Base-by-base conservation (phyloP, 2,888 invertebrate species). In the Macrosoma leucophasiata region DNA sequence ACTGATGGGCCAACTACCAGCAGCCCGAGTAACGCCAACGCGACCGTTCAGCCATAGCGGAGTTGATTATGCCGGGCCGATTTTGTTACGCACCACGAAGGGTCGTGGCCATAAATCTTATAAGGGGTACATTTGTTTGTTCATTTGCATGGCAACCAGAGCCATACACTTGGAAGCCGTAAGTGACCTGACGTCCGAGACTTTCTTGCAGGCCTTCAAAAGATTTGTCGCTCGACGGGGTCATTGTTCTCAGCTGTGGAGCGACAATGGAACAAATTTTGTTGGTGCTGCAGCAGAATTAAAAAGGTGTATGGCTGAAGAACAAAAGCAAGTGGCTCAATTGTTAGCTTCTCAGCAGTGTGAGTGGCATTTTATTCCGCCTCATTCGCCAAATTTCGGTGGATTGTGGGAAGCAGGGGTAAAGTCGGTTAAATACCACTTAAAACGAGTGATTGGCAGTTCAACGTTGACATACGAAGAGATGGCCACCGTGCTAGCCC, bases 401-500 rank as follows among this genome's bases (percentile, higher is more conserved):
- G 29, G 28, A 10, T 28, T 28, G n/a, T n/a, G n/a, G n/a, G n/a
- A n/a, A n/a, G n/a, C n/a, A n/a, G n/a, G n/a, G n/a, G n/a, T n/a
- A n/a, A 18, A 18, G n/a, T 13, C 14, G 4, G 25, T 14, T n/a
- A n/a, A n/a, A n/a, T 20, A 28, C 13, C 28, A 19, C 19, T 19
- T 38, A 3, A 41, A 35, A 15, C 10, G 38, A 12, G 33, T 28
- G 3, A 19, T 29, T n/a, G 38, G 38, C 2, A 19, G 20, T 10
- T 17, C 34, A 7, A 40, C 34, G 2, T 22, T 43, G 13, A 45
- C 36, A 3, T 45, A 12, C 13, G 42, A 45, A 19, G 45, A 40
- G 19, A 21, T 45, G 23, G 17, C 36, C 4, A 45, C 41, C 7
- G 13, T 33, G 4, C 14, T 41, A n/a, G 8, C 34, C 7, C 45